Conservation (phyloP, 2,113 vertebrate species). For the Syrrhaptes paradoxus region DNA sequence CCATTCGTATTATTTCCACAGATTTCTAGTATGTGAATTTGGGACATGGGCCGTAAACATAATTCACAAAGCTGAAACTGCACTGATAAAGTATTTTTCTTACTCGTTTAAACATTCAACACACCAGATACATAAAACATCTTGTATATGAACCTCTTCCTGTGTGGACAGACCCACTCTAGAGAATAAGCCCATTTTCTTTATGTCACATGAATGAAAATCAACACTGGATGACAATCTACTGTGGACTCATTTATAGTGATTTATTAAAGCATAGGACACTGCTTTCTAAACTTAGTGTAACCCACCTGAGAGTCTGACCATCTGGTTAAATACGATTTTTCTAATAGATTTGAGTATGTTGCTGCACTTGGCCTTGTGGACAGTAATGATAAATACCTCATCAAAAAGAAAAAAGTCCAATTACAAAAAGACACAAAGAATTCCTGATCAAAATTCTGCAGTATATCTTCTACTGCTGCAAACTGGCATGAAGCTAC, state of each 20-base stretch:
- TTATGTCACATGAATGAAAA: not conserved
- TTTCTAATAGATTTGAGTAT: not conserved
- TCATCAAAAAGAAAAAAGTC: not conserved
- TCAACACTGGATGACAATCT: not conserved
- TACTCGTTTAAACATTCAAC: constrained; percentile 5
- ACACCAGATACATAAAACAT: constrained; percentile 2
- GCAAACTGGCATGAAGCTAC: not conserved
- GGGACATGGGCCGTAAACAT: not conserved
- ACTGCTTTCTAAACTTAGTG: not conserved
- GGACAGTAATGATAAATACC: not conserved
- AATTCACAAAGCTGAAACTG: not conserved
- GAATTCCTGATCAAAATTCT: not conserved
- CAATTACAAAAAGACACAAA: not conserved
- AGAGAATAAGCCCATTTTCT: not conserved
- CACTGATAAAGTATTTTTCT: constrained; percentile 8
- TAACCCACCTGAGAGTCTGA: not conserved
- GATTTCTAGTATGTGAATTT: not conserved
- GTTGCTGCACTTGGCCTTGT: not conserved
- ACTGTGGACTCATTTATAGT: not conserved
- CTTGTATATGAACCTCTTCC: constrained; percentile 3
- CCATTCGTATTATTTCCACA: not conserved
- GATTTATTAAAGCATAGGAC: constrained; percentile 6
- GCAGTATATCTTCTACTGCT: not conserved
- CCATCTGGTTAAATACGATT: not conserved
- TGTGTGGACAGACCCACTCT: not conserved